Evolutionary conservation across 2,113 vertebrate genomes (phyloP), one percentile per base, ranked within the genome.

Genomic region (Colaptes auratus): DNA sequence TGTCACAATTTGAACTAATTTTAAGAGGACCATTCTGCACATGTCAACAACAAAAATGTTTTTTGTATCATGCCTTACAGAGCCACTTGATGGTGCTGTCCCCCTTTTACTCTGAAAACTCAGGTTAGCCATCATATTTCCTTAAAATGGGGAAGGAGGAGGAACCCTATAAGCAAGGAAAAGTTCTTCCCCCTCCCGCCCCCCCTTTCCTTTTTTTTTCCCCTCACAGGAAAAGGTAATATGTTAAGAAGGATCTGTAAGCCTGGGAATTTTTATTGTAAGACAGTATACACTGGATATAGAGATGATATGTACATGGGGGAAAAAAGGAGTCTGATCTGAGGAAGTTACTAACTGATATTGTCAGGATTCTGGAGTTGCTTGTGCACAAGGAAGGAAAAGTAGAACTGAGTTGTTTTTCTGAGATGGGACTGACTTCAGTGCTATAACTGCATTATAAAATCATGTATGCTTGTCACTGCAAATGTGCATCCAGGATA

Each of bases 11-110:
- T 56, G 82, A 89, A 31, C 2, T 72, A 73, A 30, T 50, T 91
- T 66, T 15, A 66, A 88, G 82, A 71, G 16, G 10, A 67, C 25
- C 1, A 5, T 75, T 66, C 55, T 80, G 24, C 64, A 15, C 12
- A 1, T 27, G 60, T 39, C 36, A 60, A 21, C 31, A 76, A 52
- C 7, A 18, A 2, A 60, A 25, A n/a, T n/a, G 55, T 72, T 82
- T 74, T 91, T 65, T 25, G 42, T 59, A 39, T 39, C 39, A 39
- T 94, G 69, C 30, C 25, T n/a, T 48, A 33, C 16, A 65, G 58
- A 89, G 42, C 93, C 96, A 76, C 95, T 85, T 92, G 97, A 79
- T 93, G 96, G 97, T 93, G 95, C 95, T 96, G 50, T 87, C 77
- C 52, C 31, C 20, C 93, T 93, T 87, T 93, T 71, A 53, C 67